phyloP scores from a whole-genome alignment of 2,113 vertebrate species.

The Coregonus clupeaformis region DNA sequence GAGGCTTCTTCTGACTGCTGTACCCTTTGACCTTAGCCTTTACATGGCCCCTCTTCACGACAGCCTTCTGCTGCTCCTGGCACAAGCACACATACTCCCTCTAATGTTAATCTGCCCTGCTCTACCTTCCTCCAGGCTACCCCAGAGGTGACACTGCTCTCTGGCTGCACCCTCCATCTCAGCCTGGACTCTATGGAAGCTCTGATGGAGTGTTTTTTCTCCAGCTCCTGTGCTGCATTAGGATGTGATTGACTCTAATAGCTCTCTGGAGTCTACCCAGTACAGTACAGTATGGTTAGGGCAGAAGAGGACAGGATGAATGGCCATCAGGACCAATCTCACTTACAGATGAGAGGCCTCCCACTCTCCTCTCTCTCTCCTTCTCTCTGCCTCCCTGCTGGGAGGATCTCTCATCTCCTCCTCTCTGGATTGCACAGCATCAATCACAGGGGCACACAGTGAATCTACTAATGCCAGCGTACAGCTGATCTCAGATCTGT shows the following conservation, averaged over 20 bases:
- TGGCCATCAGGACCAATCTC: conserved; percentile 50
- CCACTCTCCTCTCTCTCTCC: conserved; percentile 29
- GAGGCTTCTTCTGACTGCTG: too few species aligned
- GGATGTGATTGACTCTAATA: neutral
- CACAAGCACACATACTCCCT: neutral
- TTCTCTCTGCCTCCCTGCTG: conserved; percentile 25
- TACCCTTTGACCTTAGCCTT: too few species aligned
- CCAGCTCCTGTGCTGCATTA: neutral
- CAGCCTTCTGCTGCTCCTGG: conserved; percentile 23
- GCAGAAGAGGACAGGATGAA: conserved; percentile 39
- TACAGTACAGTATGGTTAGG: conserved; percentile 9
- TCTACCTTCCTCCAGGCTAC: too few species aligned
- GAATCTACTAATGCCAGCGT: neutral
- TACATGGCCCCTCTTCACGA: too few species aligned
- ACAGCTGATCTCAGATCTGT: conserved; percentile 1
- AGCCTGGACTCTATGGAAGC: neutral
- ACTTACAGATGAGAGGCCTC: conserved; percentile 54
- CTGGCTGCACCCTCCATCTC: neutral
- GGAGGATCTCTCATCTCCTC: conserved; percentile 1
- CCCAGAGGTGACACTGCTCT: neutral
- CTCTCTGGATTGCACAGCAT: neutral
- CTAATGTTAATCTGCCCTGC: neutral
- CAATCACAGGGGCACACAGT: neutral
- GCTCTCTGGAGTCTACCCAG: neutral
- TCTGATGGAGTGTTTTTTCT: neutral